Conservation (phyloP, 2,113 vertebrate species). For the Tamias sibiricus region DNA sequence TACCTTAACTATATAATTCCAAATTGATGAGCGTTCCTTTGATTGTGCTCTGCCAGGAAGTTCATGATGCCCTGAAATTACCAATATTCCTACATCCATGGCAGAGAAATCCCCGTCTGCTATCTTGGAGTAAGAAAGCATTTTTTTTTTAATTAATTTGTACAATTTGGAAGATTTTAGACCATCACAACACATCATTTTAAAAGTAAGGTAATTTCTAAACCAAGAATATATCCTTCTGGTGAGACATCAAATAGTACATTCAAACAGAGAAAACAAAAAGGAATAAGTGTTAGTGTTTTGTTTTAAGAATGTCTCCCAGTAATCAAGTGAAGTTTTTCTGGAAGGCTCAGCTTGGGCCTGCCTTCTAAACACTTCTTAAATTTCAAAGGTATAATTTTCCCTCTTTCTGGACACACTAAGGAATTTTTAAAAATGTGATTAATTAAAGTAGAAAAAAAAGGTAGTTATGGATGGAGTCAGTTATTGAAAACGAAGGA, state of each 20-base stretch:
- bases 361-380: background rate
- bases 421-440: background rate
- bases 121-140: background rate
- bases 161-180: background rate
- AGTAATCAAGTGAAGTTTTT: background rate
- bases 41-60: background rate
- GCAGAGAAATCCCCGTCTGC: background rate
- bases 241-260: background rate
- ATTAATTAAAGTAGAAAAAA: background rate
- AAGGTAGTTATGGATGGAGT: background rate
- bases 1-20: background rate
- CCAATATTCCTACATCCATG: background rate
- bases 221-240: background rate
- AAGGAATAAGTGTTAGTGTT: background rate
- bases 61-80: background rate
- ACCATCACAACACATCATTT: background rate
- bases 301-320: background rate
- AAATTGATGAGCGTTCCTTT: background rate
- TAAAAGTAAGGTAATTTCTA: slow-evolving; percentile 13
- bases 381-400: background rate
- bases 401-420: background rate
- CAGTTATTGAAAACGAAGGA: background rate
- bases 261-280: background rate
- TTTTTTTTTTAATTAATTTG: background rate
- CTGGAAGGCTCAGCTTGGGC: background rate